Conservation (phyloP, 1,140 invertebrate genomes). For the Harlomillsia oculata region DNA sequence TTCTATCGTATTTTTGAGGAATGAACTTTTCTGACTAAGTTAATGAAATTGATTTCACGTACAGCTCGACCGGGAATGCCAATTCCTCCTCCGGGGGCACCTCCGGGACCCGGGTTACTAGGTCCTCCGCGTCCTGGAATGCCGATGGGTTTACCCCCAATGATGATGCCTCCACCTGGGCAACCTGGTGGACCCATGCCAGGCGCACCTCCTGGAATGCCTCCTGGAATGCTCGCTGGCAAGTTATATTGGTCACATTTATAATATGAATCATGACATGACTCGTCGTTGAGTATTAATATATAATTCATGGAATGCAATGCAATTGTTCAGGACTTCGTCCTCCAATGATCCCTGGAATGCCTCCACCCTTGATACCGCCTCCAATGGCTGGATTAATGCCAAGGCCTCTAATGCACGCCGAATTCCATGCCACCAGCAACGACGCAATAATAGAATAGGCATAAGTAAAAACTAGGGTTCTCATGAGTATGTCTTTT, state of each 20-base stretch:
- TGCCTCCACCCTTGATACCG: slow-evolving; percentile 37
- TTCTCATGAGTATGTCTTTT: too few relatives aligned
- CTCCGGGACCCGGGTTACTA: slow-evolving; percentile 35
- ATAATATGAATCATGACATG: background rate
- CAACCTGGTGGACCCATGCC: slow-evolving; percentile 12
- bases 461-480: too few relatives aligned
- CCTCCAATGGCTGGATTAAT: slow-evolving; percentile 35
- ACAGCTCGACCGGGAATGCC: slow-evolving; percentile 31
- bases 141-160: slow-evolving; percentile 16
- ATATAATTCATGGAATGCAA: background rate
- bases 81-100: slow-evolving; percentile 29
- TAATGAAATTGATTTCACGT: background rate
- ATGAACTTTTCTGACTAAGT: background rate
- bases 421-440: slow-evolving; percentile 1
- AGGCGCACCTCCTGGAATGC: slow-evolving; percentile 11
- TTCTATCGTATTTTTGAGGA: slow-evolving; percentile 28
- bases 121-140: slow-evolving; percentile 29
- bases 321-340: background rate
- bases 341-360: slow-evolving; percentile 34
- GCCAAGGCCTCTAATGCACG: slow-evolving; percentile 25
- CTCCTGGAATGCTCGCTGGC: slow-evolving; percentile 34
- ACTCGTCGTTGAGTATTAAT: background rate
- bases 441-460: too few relatives aligned
- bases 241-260: slow-evolving; percentile 9
- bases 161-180: slow-evolving; percentile 21